phyloP scores from a whole-genome alignment of 2,113 vertebrate genomes.

The Pica pica region DNA sequence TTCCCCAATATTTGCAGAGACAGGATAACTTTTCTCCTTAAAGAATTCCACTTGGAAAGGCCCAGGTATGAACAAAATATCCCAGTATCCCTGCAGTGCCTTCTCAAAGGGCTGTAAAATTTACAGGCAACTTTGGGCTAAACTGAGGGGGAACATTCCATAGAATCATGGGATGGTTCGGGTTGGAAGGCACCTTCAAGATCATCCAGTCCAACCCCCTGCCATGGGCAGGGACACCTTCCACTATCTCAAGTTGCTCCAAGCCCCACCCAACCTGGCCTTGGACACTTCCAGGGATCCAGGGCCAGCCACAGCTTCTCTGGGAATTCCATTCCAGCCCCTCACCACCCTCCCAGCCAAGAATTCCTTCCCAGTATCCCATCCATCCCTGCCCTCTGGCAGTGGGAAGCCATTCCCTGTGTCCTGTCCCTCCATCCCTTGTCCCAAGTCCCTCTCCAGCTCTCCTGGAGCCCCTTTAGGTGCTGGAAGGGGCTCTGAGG shows the following conservation, averaged over 20 bases:
- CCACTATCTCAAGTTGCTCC: neutral
- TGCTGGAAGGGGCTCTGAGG: accelerated
- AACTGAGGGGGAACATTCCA: neutral
- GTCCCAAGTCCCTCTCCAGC: neutral
- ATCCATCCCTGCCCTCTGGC: accelerated
- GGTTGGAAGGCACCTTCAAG: neutral
- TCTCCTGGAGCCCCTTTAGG: neutral
- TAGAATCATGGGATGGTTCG: neutral
- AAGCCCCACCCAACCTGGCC: accelerated
- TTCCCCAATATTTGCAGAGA: accelerated
- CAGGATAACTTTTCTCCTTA: neutral
- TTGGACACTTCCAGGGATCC: neutral
- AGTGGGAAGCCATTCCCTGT: neutral
- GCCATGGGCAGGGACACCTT: neutral
- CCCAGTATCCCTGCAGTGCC: neutral
- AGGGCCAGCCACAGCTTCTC: neutral
- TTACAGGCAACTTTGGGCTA: neutral
- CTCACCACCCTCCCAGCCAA: accelerated
- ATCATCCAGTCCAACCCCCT: neutral
- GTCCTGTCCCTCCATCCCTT: accelerated
- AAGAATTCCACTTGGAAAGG: neutral
- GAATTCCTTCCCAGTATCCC: neutral
- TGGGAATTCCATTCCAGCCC: accelerated
- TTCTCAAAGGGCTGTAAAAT: neutral
- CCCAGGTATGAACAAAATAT: neutral